Conservation (phyloP, 2,888 invertebrate species). For the Cephus pygmeus region DNA sequence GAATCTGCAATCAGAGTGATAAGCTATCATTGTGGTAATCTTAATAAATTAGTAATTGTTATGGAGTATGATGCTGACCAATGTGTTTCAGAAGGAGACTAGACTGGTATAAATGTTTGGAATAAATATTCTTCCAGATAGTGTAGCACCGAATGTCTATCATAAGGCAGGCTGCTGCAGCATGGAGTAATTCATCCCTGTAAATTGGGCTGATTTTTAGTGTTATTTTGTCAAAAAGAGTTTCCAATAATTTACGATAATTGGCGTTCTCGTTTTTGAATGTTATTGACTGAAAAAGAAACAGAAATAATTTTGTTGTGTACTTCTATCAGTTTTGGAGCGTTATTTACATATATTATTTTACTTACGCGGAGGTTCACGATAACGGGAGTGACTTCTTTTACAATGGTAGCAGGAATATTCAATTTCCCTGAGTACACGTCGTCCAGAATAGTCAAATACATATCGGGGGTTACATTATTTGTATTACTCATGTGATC, state of each 20-base stretch:
- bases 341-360: not conserved
- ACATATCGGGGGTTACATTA: slow-evolving; percentile 68
- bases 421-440: slow-evolving; percentile 71
- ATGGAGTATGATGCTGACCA: slow-evolving; percentile 67
- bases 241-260: slow-evolving; percentile 70
- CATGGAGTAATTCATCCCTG: slow-evolving; percentile 71
- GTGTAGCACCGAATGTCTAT: slow-evolving; percentile 75
- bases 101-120: slow-evolving; percentile 75
- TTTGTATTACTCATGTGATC: slow-evolving; percentile 64
- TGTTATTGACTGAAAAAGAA: slow-evolving; percentile 52
- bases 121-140: slow-evolving; percentile 77
- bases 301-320: slow-evolving; percentile 26
- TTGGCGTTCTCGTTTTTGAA: slow-evolving; percentile 60
- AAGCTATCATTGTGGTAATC: slow-evolving; percentile 60
- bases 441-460: slow-evolving; percentile 72
- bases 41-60: slow-evolving; percentile 45
- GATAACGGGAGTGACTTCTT: slow-evolving; percentile 69
- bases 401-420: slow-evolving; percentile 69
- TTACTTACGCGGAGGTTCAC: slow-evolving; percentile 70
- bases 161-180: slow-evolving; percentile 72
- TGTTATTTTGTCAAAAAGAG: slow-evolving; percentile 74
- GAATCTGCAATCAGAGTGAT: slow-evolving; percentile 57
- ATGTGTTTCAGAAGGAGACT: slow-evolving; percentile 72
- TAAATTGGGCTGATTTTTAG: slow-evolving; percentile 67
- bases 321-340: not conserved